phyloP scores from a whole-genome alignment of 1,140 invertebrate species.

The Gonatopus flavifemur region DNA sequence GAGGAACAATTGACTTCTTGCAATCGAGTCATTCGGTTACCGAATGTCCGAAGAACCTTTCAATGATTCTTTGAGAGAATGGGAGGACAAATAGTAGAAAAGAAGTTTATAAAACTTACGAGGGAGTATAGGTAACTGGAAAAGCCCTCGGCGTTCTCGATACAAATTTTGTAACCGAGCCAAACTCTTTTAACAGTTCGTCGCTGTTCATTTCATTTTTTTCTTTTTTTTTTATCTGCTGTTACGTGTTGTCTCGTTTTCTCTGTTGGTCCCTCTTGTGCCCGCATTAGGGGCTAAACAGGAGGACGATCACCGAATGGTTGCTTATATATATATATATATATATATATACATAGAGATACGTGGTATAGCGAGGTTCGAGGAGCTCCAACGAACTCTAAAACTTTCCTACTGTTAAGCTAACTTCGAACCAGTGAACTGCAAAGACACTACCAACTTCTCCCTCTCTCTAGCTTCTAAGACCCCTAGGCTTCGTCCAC shows the following conservation, averaged over 20 bases:
- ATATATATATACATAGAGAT: too few species aligned
- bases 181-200: constrained; percentile 45
- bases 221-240: too few species aligned
- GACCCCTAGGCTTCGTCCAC: constrained; percentile 7
- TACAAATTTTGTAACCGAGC: constrained; percentile 42
- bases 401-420: constrained; percentile 35
- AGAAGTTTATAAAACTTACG: too few species aligned
- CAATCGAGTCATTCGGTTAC: background rate
- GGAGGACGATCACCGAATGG: constrained; percentile 40
- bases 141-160: constrained; percentile 13
- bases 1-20: too few species aligned
- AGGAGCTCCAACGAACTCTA: constrained; percentile 30
- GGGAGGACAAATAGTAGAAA: background rate
- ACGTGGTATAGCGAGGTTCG: too few species aligned
- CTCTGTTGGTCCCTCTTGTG: background rate
- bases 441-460: constrained; percentile 35
- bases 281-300: constrained; percentile 15
- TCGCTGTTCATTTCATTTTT: constrained; percentile 9
- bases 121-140: background rate
- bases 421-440: constrained; percentile 33
- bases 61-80: constrained; percentile 6
- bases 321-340: too few species aligned
- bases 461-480: constrained; percentile 7
- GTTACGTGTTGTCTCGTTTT: constrained; percentile 6
- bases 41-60: constrained; percentile 15